Base-by-base conservation (phyloP, 1,140 invertebrate species). In the Bradysia coprophila region DNA sequence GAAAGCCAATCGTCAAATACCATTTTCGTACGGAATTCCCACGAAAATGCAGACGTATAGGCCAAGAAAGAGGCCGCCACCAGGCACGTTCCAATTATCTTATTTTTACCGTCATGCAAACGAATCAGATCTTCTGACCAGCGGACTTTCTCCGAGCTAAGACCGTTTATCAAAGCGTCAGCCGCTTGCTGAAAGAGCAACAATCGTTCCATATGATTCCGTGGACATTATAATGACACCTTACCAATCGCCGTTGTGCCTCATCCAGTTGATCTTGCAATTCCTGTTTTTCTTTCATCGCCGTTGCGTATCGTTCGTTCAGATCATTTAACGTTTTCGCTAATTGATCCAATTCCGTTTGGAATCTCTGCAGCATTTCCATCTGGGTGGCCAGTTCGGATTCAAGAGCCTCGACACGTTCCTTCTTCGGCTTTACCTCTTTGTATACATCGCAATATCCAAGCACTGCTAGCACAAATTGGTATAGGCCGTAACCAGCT, bases 351-450 rank as follows among this genome's bases (percentile, higher is more conserved):
- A 92, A 75, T 62, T 90, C 82, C 4, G 68, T 63, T 50, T 81
- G 81, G 15, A 89, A 69, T 38, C 76, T 82, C 31, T 78, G 75
- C n/a, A 92, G 62, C 41, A 76, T 72, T 24, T 70, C 69, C 43
- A 73, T 73, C 46, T 55, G 51, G 0, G 53, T 51, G 2, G 64
- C 59, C 3, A 68, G 59, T 41, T 85, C 79, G 19, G 62, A 69
- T 54, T 89, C 82, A 9, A 92, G 59, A 34, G 65, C 66, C 43
- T 76, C 72, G 1, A 91, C 80, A 60, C 76, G 77, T 21, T 92
- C 85, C 46, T 82, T 76, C 61, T 92, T 93, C 0, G 88, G 87
- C 60, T 88, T 89, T 0, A 81, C 82, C 59, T 90, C 83, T 53
- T 74, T 76, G 49, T 73, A 88, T 1, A 92, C 83, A 1, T 74